Evolutionary conservation across 2,888 invertebrate genomes (phyloP), one percentile per base, ranked within the genome.

Genomic region (Andrena trimmerana): DNA sequence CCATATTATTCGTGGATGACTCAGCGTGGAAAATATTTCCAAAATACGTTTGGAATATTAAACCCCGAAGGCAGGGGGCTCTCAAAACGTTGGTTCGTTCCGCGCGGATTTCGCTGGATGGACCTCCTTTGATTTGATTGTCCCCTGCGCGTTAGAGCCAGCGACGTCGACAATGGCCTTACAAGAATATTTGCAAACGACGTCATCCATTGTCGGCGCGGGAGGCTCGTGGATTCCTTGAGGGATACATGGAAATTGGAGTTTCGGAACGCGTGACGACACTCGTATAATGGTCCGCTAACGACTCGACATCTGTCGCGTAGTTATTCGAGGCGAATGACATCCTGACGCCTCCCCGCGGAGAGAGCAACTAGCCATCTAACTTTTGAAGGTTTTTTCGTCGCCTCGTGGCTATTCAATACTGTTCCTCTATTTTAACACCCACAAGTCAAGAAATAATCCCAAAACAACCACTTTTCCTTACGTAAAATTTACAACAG

Each of bases 261-360:
- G 89, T 84, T 84, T 81, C 70, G 77, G 89, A 77, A 89, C 74
- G 89, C 91, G 90, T 90, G 92, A 92, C 92, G 92, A 92, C 91
- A 88, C 86, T 78, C 78, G 83, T 79, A 91, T 90, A 92, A 92
- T 92, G 87, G 88, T 72, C 76, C 74, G 84, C 89, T 91, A 92
- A 92, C 89, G 91, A 92, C 75, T 75, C 71, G 75, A 86, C 83
- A 88, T 86, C 81, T 85, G 89, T 85, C 82, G 84, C 68, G 65
- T 78, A 68, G 84, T 81, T 81, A 74, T 77, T 75, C 62, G 73
- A 78, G 69, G 73, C 79, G 72, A 79, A 88, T 78, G 81, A 88
- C 79, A 68, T 70, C 2, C 62, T 50, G 59, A 77, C 66, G 81
- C 72, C 67, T 73, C 67, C 78, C 78, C 24, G 29, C 74, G 42